Base-by-base conservation (phyloP, 2,797 vertebrate species). In the Adrianichthys oophorus region DNA sequence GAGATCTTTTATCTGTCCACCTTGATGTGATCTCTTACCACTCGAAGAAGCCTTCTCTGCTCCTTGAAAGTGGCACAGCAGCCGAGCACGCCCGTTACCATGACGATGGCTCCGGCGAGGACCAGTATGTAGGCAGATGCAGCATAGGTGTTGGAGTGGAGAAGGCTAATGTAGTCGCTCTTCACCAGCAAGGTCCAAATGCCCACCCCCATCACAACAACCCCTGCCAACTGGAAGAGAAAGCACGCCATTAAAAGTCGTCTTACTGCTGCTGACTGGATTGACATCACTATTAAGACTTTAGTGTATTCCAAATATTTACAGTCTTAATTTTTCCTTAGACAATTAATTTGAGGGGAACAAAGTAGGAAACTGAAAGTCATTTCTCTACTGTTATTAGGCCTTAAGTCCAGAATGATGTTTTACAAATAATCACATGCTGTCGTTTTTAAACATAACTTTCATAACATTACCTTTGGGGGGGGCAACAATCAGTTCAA, bases 121-220 rank as follows among this genome's bases (percentile, higher is more conserved):
- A 92, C 80, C 72, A 98, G 91, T 80, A 98, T 97, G 83, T 96
- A 98, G 68, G 97, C 95, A n/a, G 95, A 96, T 46, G 94, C 94
- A 7, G 94, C 93, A 17, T 98, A 99, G 0, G 93, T 97, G 84
- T 91, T 92, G 43, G 97, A 99, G 73, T 95, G 92, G 69, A 99
- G 93, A 32, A 99, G 92, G 87, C 96, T 98, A 89, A 98, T 98
- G 88, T 98, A 99, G 90, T 98, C 96, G 26, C 94, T 98, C 91
- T 98, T 98, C 87, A 95, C 92, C 40, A 92, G 89, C 61, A 98
- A 80, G 8, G 96, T 98, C 97, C 97, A 98, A 79, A 91, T 78
- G 0, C 97, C 97, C 78, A 98, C 96, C 0, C 93, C 97, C 95
- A 98, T 95, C 74, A 98, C 96, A 0, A 92, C 94, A 42, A 94